Evolutionary conservation across 2,888 invertebrate species (phyloP).

Genomic region (Ecliptopera silaceata): DNA sequence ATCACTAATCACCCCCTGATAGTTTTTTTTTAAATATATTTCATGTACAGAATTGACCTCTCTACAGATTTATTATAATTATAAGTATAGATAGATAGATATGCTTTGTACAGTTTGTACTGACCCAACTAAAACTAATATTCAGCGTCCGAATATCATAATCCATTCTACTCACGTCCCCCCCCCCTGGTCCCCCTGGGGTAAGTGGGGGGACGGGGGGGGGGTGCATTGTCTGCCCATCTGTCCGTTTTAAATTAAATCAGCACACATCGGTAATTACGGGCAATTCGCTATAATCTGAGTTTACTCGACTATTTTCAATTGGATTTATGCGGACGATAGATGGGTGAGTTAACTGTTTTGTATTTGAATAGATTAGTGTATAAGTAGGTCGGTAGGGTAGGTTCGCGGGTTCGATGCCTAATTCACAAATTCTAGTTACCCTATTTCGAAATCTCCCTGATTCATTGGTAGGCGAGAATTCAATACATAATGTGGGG

Average conservation of each 20-base stretch:
- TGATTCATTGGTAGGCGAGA: no score
- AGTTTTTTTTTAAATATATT: no score
- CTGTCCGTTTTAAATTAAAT: slow-evolving; percentile 35
- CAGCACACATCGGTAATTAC: slow-evolving; percentile 30
- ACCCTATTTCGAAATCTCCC: no score
- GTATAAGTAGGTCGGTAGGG: no score
- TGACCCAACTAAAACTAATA: slow-evolving; percentile 15
- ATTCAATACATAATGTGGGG: no score
- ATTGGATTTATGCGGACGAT: slow-evolving; percentile 12
- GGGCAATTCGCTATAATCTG: slow-evolving; percentile 10
- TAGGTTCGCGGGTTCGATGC: no score
- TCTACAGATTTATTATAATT: no score
- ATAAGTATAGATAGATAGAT: no score
- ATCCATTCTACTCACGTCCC: slow-evolving; percentile 14
- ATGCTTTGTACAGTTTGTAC: no score
- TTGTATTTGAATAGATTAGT: background rate
- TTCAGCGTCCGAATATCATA: slow-evolving; percentile 17
- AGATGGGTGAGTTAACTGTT: slow-evolving; percentile 14
- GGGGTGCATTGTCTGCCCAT: slow-evolving; percentile 21
- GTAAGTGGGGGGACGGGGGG: background rate
- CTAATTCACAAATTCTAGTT: no score
- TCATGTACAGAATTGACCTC: no score
- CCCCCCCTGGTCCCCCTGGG: background rate
- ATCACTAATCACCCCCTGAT: no score
- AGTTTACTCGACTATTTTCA: slow-evolving; percentile 24